phyloP scores from a whole-genome alignment of 2,888 invertebrate species.

The Latrodectus elegans region DNA sequence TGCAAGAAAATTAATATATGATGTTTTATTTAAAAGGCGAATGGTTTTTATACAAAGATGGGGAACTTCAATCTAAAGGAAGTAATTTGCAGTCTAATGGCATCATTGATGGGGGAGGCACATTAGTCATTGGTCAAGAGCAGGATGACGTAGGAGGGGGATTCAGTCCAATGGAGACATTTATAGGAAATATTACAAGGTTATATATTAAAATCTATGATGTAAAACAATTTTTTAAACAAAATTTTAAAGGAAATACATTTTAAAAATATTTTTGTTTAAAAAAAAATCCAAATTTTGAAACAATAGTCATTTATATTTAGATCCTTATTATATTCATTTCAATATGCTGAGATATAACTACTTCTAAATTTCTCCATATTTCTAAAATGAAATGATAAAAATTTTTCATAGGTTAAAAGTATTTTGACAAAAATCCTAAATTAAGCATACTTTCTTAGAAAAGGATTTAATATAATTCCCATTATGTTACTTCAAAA shows the following conservation, averaged over 20 bases:
- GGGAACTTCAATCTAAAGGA: conserved; percentile 35
- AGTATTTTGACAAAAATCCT: no score
- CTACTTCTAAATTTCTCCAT: no score
- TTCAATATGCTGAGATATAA: no score
- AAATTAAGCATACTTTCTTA: no score
- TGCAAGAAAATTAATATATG: background rate
- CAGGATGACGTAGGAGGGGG: conserved; percentile 59
- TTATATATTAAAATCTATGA: background rate
- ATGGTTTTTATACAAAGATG: conserved; percentile 61
- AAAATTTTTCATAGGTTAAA: no score
- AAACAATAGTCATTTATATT: background rate
- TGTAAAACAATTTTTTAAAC: background rate
- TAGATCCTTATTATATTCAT: no score
- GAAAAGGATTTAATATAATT: no score
- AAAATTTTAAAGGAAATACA: background rate
- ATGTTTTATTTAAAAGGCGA: conserved; percentile 21
- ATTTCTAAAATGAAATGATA: no score
- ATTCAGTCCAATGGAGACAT: conserved; percentile 59
- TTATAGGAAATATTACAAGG: conserved; percentile 64
- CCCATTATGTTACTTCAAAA: no score
- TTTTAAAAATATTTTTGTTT: background rate
- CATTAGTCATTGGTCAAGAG: conserved; percentile 59
- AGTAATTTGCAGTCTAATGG: conserved; percentile 14
- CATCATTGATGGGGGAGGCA: conserved; percentile 44
- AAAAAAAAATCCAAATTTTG: background rate